Conservation (phyloP, 2,888 invertebrate species). For the Lysandra bellargus region DNA sequence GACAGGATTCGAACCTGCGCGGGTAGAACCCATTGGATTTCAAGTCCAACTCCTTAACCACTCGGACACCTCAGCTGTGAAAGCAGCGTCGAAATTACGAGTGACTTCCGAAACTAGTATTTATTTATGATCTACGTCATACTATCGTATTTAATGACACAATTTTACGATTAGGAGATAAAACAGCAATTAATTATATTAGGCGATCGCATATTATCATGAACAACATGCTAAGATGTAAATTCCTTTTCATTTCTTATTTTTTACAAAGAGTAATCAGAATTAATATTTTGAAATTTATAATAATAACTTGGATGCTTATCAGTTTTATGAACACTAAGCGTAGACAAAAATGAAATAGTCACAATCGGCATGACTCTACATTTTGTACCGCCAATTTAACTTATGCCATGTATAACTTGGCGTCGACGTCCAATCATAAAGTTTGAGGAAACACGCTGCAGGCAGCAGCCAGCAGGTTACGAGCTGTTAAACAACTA, state of each 20-base stretch:
- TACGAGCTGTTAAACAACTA: constrained; percentile 5
- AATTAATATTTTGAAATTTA: too few relatives aligned
- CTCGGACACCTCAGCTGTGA: constrained; percentile 78
- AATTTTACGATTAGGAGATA: background rate
- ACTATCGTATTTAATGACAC: background rate
- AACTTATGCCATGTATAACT: background rate
- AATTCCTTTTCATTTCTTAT: too few relatives aligned
- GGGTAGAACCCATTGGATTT: constrained; percentile 81
- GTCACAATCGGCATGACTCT: background rate
- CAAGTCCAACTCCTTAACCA: constrained; percentile 82
- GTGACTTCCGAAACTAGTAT: background rate
- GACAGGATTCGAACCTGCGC: constrained; percentile 82
- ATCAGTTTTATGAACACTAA: too few relatives aligned
- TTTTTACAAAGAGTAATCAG: too few relatives aligned
- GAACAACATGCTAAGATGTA: too few relatives aligned
- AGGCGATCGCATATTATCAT: too few relatives aligned
- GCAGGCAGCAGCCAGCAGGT: background rate
- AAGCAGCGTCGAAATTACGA: background rate
- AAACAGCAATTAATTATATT: background rate
- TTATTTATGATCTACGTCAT: background rate
- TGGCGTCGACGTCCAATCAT: background rate
- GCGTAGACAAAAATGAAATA: too few relatives aligned
- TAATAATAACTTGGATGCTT: too few relatives aligned
- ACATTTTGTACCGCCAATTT: background rate
- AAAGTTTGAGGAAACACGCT: background rate